Evolutionary conservation across 2,113 vertebrate species (phyloP), one percentile per base, ranked within the genome.

Genomic region (Junco hyemalis): DNA sequence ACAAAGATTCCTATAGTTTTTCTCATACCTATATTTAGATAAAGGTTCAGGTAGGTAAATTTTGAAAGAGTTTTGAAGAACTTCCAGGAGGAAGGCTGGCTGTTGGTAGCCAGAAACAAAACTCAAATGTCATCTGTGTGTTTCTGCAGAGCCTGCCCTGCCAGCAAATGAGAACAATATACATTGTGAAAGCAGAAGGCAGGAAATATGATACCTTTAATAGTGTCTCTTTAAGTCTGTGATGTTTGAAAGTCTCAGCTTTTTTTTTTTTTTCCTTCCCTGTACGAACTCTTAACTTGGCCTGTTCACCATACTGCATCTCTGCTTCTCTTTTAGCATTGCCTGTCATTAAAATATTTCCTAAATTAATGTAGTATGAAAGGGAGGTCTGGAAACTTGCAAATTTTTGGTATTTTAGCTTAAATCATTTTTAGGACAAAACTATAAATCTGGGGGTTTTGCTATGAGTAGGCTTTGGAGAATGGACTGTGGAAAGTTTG

Each of bases 281-380:
- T 48, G 19, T 69, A 35, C 1, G 0, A 80, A 29, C 85, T 79
- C 65, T 92, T 73, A 85, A 54, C 31, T 91, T 88, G 78, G 81
- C 79, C 81, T 86, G 54, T 73, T 86, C 61, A 57, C 63, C 56
- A 35, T 54, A 47, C 78, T n/a, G 71, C 53, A 92, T 90, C 81
- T 96, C 87, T 95, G 74, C 92, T 94, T 94, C 51, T 93, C 85
- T 96, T 95, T 91, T 81, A 96, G 88, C 47, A 51, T 88, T 74
- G 90, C 79, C 87, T 95, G 92, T 94, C 94, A 90, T 97, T 83
- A 96, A 96, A 95, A 94, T 95, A 90, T 97, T 96, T 95, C 87
- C 68, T 90, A 96, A 95, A 93, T 93, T 79, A 95, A 90, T 92
- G 71, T 86, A 94, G 59, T 86, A 93, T 83, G 85, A 82, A 94